phyloP scores from a whole-genome alignment of 2,888 invertebrate genomes.

The Hirudinaria manillensis region DNA sequence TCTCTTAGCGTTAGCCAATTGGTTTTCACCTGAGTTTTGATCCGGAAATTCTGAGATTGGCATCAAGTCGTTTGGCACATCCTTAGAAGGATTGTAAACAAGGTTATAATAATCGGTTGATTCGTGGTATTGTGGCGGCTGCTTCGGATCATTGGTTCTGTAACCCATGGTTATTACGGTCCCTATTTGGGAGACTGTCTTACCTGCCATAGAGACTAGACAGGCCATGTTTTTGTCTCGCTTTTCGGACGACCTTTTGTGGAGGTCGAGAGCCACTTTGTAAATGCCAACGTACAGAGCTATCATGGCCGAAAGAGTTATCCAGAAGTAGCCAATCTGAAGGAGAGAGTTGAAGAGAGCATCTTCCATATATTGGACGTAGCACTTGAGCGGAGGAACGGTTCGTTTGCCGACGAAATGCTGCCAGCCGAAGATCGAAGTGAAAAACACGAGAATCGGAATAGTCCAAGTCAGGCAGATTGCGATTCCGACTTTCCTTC shows the following conservation, averaged over 20 bases:
- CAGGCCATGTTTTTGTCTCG: conserved; percentile 66
- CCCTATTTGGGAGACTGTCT: conserved; percentile 45
- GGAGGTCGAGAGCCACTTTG: conserved; percentile 92
- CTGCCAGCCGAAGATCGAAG: conserved; percentile 97
- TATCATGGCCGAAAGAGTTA: conserved; percentile 86
- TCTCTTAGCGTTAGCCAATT: no score
- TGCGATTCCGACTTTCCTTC: conserved; percentile 83
- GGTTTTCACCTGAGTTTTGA: no score
- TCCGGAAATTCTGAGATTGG: no score
- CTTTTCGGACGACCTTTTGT: conserved; percentile 90
- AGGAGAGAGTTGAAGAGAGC: conserved; percentile 93
- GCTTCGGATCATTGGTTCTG: conserved; percentile 9
- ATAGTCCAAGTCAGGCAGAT: conserved; percentile 93
- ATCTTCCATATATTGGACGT: conserved; percentile 93
- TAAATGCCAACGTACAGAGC: conserved; percentile 94
- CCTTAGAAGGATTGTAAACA: no score
- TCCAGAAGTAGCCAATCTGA: conserved; percentile 95
- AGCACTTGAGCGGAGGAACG: conserved; percentile 78
- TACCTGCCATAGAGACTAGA: conserved; percentile 44
- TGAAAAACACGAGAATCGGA: conserved; percentile 89
- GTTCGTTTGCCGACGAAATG: conserved; percentile 81
- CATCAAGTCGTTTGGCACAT: no score
- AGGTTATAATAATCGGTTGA: no score
- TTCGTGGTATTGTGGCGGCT: no score
- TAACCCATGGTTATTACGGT: conserved; percentile 46